These are phyloP conservation scores for Hybognathus amarus DNA, from an alignment of 2,797 vertebrate species.

Conservation along the genomic window DNA sequence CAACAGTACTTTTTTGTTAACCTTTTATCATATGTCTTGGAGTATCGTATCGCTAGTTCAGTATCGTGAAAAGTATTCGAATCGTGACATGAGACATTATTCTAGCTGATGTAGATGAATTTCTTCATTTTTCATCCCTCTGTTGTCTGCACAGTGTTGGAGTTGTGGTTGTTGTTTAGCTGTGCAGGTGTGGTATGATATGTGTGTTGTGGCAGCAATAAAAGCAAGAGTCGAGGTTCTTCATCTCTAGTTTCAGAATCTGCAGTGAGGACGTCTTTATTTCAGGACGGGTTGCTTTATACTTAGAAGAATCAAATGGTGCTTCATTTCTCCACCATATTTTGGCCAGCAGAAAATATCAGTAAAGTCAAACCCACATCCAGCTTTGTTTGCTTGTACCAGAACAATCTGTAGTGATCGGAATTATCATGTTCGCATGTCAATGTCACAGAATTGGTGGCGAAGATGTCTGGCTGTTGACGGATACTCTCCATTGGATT, in stretches of 20 bases:
- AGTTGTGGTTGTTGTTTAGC: conserved; percentile 36
- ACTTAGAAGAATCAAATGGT: conserved; percentile 41
- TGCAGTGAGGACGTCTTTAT: conserved; percentile 47
- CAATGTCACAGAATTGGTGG: not conserved
- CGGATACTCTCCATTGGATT: conserved; percentile 18
- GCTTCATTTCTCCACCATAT: conserved; percentile 7
- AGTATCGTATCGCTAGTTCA: too few species aligned
- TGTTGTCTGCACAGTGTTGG: not conserved
- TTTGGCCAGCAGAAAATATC: conserved; percentile 38
- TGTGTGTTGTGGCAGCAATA: conserved; percentile 66
- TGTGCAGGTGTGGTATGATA: conserved; percentile 47
- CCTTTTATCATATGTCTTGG: too few species aligned
- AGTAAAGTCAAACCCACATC: conserved; percentile 24
- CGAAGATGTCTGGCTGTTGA: conserved; percentile 10
- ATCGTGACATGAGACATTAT: not conserved
- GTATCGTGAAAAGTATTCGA: too few species aligned
- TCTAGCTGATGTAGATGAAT: not conserved
- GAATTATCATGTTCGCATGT: conserved; percentile 26
- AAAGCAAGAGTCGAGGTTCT: conserved; percentile 62
- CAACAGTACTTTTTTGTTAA: too few species aligned
- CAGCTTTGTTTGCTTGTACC: conserved; percentile 36
- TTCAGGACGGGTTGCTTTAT: conserved; percentile 32
- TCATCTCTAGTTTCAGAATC: conserved; percentile 41
- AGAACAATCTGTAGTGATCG: conserved; percentile 42
- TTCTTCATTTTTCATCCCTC: not conserved